Conservation (phyloP, 2,113 vertebrate genomes). For the Cyanoderma ruficeps region DNA sequence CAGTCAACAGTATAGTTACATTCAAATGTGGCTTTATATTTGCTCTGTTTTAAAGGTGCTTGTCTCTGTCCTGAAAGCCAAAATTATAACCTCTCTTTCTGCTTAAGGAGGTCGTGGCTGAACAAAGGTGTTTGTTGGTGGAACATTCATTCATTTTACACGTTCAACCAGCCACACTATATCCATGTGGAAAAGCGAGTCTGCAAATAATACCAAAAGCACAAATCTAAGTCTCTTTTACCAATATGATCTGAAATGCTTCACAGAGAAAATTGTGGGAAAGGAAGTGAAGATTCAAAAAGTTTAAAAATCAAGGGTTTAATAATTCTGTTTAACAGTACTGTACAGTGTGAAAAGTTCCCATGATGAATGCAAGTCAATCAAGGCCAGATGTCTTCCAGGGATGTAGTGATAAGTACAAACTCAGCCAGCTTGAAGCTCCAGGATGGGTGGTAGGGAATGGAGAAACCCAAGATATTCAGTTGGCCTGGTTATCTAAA, state of each 20-base stretch:
- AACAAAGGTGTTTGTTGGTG: not conserved
- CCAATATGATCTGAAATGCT: not conserved
- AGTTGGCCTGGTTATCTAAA: not conserved
- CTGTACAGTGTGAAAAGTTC: not conserved
- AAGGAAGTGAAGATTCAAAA: not conserved
- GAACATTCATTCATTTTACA: not conserved
- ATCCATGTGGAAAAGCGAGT: not conserved
- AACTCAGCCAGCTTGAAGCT: not conserved
- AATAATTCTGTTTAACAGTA: not conserved
- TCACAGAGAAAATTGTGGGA: not conserved
- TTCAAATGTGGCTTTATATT: not conserved
- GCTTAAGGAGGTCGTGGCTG: not conserved
- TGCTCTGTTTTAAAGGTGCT: slow-evolving; percentile 1
- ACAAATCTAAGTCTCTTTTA: not conserved
- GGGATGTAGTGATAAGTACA: not conserved
- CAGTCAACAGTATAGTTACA: not conserved
- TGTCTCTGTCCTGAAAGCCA: not conserved
- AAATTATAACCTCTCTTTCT: not conserved
- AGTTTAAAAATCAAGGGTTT: not conserved
- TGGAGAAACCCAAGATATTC: not conserved
- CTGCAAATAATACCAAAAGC: slow-evolving; percentile 15
- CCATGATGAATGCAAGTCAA: not conserved
- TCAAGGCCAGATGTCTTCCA: not conserved
- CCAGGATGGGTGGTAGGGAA: not conserved
- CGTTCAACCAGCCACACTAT: not conserved